A percentile compares a stretch with the other conserved stretches of the same genome.
These are phyloP conservation scores for Pantherophis alleghaniensis DNA, from an alignment of 2,797 vertebrate species.

Conservation along the genomic window DNA sequence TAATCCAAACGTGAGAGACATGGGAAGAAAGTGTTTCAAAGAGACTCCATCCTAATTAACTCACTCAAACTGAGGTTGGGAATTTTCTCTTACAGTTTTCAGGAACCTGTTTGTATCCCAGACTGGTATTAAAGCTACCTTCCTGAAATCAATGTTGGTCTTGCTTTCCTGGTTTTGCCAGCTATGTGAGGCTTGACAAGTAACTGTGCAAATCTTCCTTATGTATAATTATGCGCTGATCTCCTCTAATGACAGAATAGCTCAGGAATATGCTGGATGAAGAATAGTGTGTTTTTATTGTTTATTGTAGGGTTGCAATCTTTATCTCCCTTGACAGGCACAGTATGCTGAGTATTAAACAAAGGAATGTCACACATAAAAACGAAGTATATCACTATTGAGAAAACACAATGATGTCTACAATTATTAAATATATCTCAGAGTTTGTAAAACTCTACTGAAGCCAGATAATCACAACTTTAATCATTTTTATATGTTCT, in stretches of 20 bases:
- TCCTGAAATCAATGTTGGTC: not conserved
- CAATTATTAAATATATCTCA: not conserved
- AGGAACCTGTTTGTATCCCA: not conserved
- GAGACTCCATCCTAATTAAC: not conserved
- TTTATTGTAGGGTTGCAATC: not conserved
- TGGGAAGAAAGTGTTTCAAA: not conserved
- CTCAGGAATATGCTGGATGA: not conserved
- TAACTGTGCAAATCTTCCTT: not conserved
- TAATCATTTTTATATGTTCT: not conserved
- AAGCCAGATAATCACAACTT: not conserved
- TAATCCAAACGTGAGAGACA: not conserved
- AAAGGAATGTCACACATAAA: not conserved
- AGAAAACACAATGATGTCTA: not conserved
- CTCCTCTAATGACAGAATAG: not conserved
- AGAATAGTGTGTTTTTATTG: not conserved
- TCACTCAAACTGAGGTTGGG: not conserved
- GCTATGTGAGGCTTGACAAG: not conserved
- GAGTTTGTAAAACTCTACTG: not conserved
- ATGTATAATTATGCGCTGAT: not conserved
- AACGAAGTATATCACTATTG: not conserved
- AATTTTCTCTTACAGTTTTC: not conserved
- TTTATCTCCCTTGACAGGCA: not conserved
- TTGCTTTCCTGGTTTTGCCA: not conserved
- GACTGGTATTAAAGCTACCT: not conserved
- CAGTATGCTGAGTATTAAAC: not conserved